Percentiles rank a stretch among this genome's conserved stretches.
These are phyloP conservation scores for Coregonus suidteri DNA, from an alignment of 2,797 vertebrate genomes.

Conservation along the genomic window DNA sequence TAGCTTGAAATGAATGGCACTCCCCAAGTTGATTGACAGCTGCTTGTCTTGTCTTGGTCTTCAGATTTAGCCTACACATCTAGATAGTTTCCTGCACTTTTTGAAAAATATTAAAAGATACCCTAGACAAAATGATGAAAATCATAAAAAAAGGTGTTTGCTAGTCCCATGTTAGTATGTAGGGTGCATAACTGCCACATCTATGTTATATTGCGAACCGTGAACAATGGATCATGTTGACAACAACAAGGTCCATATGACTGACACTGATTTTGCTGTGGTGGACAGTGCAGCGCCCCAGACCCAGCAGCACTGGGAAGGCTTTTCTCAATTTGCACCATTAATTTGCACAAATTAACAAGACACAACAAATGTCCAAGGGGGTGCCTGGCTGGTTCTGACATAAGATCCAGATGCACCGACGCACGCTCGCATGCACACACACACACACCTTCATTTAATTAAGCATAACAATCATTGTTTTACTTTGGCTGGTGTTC, in stretches of 20 bases:
- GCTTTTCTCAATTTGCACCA: neutral
- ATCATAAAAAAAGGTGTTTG: neutral
- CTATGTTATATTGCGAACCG: slow-evolving; percentile 13
- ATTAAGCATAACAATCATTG: neutral
- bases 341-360: no score
- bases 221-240: slow-evolving; percentile 13
- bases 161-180: slow-evolving; percentile 10
- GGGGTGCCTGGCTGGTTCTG: neutral
- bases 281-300: neutral
- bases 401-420: neutral
- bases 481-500: neutral
- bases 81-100: neutral
- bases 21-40: neutral
- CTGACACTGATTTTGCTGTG: neutral
- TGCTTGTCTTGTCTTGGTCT: neutral
- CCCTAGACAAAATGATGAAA: neutral
- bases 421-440: neutral
- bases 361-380: neutral
- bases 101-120: neutral
- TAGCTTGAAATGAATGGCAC: neutral
- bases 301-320: neutral
- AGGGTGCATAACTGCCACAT: slow-evolving; percentile 26
- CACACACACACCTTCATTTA: neutral
- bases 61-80: neutral
- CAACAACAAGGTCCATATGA: neutral